These are phyloP conservation scores for Solea solea DNA, from an alignment of 2,113 vertebrate genomes.

Conservation along the genomic window DNA sequence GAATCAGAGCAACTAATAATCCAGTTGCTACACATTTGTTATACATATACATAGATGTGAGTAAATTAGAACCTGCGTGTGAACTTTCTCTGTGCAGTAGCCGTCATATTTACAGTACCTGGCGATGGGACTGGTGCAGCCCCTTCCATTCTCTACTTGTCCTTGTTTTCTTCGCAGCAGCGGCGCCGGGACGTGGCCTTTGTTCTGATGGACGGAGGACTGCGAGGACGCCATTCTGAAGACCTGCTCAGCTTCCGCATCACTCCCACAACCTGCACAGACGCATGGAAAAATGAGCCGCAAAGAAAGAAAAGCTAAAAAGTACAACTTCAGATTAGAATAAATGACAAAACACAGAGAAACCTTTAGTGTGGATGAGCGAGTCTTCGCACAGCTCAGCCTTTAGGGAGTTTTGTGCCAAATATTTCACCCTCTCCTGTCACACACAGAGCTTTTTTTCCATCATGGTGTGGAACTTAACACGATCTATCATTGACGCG, in stretches of 20 bases:
- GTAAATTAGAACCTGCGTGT: constrained; percentile 13
- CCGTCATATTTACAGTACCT: constrained; percentile 82
- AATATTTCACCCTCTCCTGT: constrained; percentile 34
- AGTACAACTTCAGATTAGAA: neutral
- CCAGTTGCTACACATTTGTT: too few species aligned
- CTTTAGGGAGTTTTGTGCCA: constrained; percentile 9
- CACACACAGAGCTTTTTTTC: constrained; percentile 53
- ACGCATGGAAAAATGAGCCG: neutral
- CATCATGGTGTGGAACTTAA: constrained; percentile 63
- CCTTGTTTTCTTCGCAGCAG: constrained; percentile 83
- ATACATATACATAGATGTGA: too few species aligned
- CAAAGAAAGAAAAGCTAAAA: neutral
- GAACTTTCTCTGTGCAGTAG: neutral
- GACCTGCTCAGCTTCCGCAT: constrained; percentile 89
- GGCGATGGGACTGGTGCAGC: constrained; percentile 82
- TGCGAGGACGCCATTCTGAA: constrained; percentile 89
- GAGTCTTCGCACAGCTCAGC: constrained; percentile 20
- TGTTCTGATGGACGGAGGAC: constrained; percentile 75
- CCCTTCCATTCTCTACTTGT: constrained; percentile 80
- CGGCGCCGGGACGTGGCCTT: constrained; percentile 77
- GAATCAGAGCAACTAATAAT: too few species aligned
- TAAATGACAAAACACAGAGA: neutral
- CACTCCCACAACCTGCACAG: constrained; percentile 88
- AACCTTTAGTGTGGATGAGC: constrained; percentile 25
- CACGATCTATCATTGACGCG: constrained; percentile 73